phyloP scores from a whole-genome alignment of 2,797 vertebrate species.

The Triplophysa bombifrons region DNA sequence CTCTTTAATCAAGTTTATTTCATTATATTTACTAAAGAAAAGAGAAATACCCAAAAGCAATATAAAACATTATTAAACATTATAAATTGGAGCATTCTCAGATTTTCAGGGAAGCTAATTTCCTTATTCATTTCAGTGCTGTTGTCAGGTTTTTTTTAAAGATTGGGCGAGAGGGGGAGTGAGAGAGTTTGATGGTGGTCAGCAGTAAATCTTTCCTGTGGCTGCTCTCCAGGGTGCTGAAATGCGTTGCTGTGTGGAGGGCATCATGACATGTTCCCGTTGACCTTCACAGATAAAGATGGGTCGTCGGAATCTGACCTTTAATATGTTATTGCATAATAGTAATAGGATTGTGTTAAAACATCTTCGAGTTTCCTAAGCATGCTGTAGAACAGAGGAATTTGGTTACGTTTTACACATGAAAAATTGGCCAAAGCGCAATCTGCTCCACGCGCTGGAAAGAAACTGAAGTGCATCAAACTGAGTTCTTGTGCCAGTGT shows the following conservation, averaged over 20 bases:
- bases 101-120: not conserved
- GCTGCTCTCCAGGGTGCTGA: conserved; percentile 59
- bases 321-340: not conserved
- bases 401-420: conserved; percentile 13
- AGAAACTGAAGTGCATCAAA: conserved; percentile 30
- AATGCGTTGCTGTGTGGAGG: conserved; percentile 23
- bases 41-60: not conserved
- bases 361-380: not conserved
- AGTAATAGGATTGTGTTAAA: not conserved
- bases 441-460: conserved; percentile 12
- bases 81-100: not conserved
- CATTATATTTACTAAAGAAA: not conserved
- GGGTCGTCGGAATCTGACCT: conserved; percentile 3
- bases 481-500: conserved; percentile 2
- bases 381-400: not conserved
- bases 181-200: conserved; percentile 13
- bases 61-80: not conserved
- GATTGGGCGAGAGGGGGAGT: not conserved
- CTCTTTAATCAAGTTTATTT: not conserved
- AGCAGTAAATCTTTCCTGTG: conserved; percentile 40
- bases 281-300: conserved; percentile 29
- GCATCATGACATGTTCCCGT: not conserved
- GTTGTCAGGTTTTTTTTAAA: conserved; percentile 3
- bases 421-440: not conserved
- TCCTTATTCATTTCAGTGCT: conserved; percentile 11